A percentile compares a stretch with the other conserved stretches of the same genome.
These are phyloP conservation scores for Zaprionus tsacasi DNA, from an alignment of 1,140 invertebrate species.

Conservation along the genomic window DNA sequence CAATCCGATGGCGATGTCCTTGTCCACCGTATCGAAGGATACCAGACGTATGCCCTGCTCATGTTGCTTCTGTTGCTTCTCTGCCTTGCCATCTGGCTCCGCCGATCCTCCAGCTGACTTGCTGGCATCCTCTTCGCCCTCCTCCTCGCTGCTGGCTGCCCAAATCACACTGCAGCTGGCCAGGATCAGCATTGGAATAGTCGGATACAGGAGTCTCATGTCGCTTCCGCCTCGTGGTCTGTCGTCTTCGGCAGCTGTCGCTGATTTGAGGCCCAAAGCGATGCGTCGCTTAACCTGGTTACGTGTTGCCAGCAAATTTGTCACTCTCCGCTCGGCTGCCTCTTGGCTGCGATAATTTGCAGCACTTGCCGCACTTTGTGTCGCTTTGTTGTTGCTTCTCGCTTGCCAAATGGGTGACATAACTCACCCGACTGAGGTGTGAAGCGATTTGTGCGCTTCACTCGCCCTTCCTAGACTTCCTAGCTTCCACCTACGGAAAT, in stretches of 20 bases:
- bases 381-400: conserved; percentile 17
- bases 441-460: conserved; percentile 26
- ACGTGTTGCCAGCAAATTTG: conserved; percentile 28
- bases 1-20: conserved; percentile 64
- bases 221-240: conserved; percentile 40
- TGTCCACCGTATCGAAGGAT: conserved; percentile 66
- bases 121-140: background rate
- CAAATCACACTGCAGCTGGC: conserved; percentile 27
- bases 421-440: conserved; percentile 39
- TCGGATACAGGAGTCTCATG: conserved; percentile 51
- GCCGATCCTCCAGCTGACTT: background rate
- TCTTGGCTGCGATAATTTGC: conserved; percentile 57
- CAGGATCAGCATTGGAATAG: conserved; percentile 24
- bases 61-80: conserved; percentile 17
- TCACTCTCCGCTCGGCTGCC: conserved; percentile 51
- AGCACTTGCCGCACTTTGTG: conserved; percentile 29
- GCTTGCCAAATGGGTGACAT: conserved; percentile 52
- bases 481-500: background rate
- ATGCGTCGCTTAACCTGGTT: conserved; percentile 27
- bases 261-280: conserved; percentile 42
- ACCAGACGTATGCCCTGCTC: conserved; percentile 51
- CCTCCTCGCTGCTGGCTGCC: conserved; percentile 34
- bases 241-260: conserved; percentile 28
- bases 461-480: background rate
- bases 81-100: background rate